Conservation (phyloP, 2,113 vertebrate species). For the Panthera leo region DNA sequence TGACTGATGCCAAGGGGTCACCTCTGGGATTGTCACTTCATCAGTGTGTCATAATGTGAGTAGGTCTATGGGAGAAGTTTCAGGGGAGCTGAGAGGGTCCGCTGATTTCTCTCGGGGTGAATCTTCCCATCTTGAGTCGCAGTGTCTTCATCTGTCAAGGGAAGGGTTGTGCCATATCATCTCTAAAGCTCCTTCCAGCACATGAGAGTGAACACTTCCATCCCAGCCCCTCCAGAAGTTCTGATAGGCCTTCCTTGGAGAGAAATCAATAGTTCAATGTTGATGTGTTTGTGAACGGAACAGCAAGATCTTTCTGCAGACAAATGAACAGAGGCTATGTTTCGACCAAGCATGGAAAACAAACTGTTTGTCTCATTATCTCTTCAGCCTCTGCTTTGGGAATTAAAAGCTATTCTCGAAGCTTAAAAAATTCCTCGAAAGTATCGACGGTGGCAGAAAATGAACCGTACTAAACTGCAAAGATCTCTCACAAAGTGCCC, state of each 20-base stretch:
- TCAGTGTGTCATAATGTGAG: background rate
- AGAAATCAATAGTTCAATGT: background rate
- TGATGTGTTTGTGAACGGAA: background rate
- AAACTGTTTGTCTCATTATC: constrained; percentile 30
- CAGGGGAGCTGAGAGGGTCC: background rate
- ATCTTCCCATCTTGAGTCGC: background rate
- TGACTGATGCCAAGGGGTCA: background rate
- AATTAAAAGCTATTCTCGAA: background rate
- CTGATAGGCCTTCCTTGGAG: constrained; percentile 7
- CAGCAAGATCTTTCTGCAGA: constrained; percentile 33
- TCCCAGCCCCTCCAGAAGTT: background rate
- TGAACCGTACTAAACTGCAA: background rate
- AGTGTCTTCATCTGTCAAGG: background rate
- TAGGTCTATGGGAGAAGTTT: background rate
- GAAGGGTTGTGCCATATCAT: background rate
- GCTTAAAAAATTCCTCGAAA: background rate
- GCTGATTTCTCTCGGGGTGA: background rate
- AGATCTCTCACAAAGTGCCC: background rate
- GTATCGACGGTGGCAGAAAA: background rate
- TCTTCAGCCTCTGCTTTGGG: constrained; percentile 2
- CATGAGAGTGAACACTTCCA: background rate
- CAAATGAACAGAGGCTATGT: background rate
- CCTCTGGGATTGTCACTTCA: background rate
- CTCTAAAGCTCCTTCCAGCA: constrained; percentile 21
- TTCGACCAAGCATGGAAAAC: background rate